A percentile compares a stretch with the other conserved stretches of the same genome.
Conservation (phyloP, 2,113 vertebrate genomes). For the Taxidea taxus region DNA sequence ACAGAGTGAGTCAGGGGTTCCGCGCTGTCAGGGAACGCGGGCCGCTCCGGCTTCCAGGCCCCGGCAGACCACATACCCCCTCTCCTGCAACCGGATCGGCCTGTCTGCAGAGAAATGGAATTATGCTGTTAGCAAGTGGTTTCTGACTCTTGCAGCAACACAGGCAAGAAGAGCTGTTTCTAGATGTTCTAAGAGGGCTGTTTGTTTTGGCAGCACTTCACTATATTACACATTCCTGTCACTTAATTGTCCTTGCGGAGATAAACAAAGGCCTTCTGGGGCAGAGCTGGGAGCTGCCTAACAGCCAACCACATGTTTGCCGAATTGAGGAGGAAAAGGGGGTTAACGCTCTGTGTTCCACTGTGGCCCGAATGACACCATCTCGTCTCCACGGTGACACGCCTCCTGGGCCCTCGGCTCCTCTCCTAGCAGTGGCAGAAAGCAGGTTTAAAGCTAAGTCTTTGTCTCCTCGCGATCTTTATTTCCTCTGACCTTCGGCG, state of each 20-base stretch:
- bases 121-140: conserved; percentile 75
- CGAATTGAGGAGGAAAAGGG: background rate
- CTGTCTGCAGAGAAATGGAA: conserved; percentile 74
- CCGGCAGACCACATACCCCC: conserved; percentile 48
- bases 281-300: conserved; percentile 22
- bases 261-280: conserved; percentile 72
- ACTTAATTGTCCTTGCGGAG: conserved; percentile 76
- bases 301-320: conserved; percentile 37
- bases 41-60: background rate
- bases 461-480: background rate
- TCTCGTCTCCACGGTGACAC: background rate
- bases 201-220: conserved; percentile 68
- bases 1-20: conserved; percentile 54
- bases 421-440: background rate
- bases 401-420: background rate
- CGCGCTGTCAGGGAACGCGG: conserved; percentile 11
- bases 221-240: conserved; percentile 73
- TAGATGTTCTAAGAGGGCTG: conserved; percentile 56
- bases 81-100: conserved; percentile 42
- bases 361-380: background rate
- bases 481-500: conserved; percentile 35
- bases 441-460: background rate
- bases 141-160: conserved; percentile 55
- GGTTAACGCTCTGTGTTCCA: background rate
- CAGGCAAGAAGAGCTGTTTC: conserved; percentile 61